Base-by-base conservation (phyloP, 2,113 vertebrate species). In the Entomyzon cyanotis region DNA sequence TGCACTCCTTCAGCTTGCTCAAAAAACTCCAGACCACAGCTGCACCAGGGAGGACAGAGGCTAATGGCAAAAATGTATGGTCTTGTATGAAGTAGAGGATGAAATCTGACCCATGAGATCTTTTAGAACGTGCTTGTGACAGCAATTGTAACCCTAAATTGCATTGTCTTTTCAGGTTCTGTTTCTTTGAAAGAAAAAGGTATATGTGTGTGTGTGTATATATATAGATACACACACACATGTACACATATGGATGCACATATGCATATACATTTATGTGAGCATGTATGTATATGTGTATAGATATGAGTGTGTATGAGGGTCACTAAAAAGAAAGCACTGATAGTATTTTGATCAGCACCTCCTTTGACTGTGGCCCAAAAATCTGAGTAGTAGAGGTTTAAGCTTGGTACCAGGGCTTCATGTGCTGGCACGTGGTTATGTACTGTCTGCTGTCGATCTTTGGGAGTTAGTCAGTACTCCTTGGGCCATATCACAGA, bases 171-270 rank as follows among this genome's bases (percentile, higher is more conserved):
- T 73, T 67, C 47, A 39, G 14, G 8, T 65, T 65, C 35, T 60
- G 49, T 60, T 86, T 62, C 67, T 52, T 10, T 60, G 11, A 37
- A 79, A 62, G 14, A 60, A 89, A 86, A 78, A 31, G 5, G 6
- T 31, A 10, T 15, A 15, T 12, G 4, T 28, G 4, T 23, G 1
- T 37, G 7, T n/a, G 4, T 63, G 2, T 22, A 7, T 37, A 5
- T 15, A 39, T 39, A 39, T 39, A 37, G 37, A 37, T 37, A 37
- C 37, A 39, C 39, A 39, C 39, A 39, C 39, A 39, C 39, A 39
- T 4, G 39, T 39, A 39, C 39, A 39, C 39, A 39, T 17, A 65
- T 6, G 17, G 7, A 56, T 50, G 15, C 12, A 31, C 2, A 33
- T 35, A n/a, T 24, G 31, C 12, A 44, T 35, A 12, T 4, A 15